Conservation (phyloP, 2,888 invertebrate genomes). For the Monopis laevigella region DNA sequence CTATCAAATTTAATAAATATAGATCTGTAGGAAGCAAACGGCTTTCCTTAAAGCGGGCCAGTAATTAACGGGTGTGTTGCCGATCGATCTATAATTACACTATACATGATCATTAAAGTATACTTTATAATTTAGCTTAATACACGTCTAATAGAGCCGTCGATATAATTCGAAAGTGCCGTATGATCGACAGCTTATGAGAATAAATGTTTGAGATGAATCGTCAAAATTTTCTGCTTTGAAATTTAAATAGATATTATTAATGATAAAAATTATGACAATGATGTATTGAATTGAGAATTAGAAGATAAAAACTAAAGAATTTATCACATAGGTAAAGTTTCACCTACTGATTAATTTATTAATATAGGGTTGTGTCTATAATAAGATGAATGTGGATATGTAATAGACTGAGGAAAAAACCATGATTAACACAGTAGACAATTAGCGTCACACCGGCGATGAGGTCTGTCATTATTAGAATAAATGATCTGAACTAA, state of each 20-base stretch:
- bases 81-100: constrained; percentile 24
- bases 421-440: constrained; percentile 35
- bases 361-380: too few relatives aligned
- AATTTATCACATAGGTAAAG: too few relatives aligned
- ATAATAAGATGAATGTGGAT: too few relatives aligned
- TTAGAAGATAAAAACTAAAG: too few relatives aligned
- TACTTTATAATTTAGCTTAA: constrained; percentile 28
- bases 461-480: constrained; percentile 27
- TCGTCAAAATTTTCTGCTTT: neutral
- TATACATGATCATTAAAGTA: constrained; percentile 27
- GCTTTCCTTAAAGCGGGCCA: constrained; percentile 8
- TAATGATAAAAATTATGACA: neutral
- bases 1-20: constrained; percentile 8
- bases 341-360: too few relatives aligned
- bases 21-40: constrained; percentile 9
- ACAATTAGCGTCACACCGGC: constrained; percentile 22
- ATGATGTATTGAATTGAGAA: too few relatives aligned
- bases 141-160: constrained; percentile 27
- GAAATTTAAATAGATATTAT: neutral
- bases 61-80: constrained; percentile 13
- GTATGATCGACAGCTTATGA: constrained; percentile 22
- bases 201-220: constrained; percentile 1
- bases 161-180: constrained; percentile 14
- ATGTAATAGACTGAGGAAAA: constrained; percentile 1
- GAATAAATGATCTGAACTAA: constrained; percentile 14